Conservation (phyloP, 64 coral and sea anemone genomes). For the Porites lutea region DNA sequence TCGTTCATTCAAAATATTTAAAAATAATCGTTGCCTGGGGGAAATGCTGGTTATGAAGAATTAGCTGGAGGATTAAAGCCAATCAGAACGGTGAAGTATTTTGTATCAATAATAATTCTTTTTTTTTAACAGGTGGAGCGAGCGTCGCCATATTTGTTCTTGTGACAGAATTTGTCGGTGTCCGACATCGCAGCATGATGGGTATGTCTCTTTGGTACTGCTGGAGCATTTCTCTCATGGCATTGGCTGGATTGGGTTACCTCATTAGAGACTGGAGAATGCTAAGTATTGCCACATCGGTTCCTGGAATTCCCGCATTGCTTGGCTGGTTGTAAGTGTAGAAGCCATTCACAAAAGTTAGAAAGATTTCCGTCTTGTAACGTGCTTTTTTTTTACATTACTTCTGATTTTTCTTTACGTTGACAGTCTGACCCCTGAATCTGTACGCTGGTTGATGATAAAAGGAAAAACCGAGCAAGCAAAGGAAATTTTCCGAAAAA, state of each 20-base stretch:
- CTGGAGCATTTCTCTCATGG: constrained; percentile 53
- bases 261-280: constrained; percentile 69
- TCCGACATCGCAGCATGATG: constrained; percentile 60
- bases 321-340: constrained; percentile 77
- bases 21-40: too few relatives aligned
- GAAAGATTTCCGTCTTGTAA: too few relatives aligned
- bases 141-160: constrained; percentile 53
- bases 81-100: background rate
- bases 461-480: constrained; percentile 29
- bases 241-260: constrained; percentile 56
- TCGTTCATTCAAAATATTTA: too few relatives aligned
- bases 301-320: constrained; percentile 56
- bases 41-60: too few relatives aligned
- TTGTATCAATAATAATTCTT: background rate
- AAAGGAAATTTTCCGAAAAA: constrained; percentile 12
- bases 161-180: constrained; percentile 76
- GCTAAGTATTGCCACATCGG: constrained; percentile 56
- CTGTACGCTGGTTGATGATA: constrained; percentile 48
- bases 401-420: background rate
- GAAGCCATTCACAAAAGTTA: background rate
- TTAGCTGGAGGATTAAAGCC: background rate
- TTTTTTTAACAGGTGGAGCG: constrained; percentile 15
- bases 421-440: constrained; percentile 45
- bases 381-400: too few relatives aligned
- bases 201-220: constrained; percentile 76